Evolutionary conservation across 2,888 invertebrate genomes (phyloP), one percentile per base, ranked within the genome.

Genomic region (Thyatira batis): DNA sequence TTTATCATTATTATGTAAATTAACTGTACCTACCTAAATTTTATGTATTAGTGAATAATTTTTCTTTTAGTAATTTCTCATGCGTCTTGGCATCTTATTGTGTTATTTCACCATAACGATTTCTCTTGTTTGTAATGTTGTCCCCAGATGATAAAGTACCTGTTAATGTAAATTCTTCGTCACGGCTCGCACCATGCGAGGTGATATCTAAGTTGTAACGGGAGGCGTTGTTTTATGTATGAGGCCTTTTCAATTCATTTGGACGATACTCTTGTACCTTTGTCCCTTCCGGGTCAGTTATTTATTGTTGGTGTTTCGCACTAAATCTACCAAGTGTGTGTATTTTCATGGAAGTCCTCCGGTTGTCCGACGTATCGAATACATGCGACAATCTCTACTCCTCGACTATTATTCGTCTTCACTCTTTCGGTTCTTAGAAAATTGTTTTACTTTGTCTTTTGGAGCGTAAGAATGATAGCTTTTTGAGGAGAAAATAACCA

Each of bases 221-320:
- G 76, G 66, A 74, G 65, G 66, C 74, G 76, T 86, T 89, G 89
- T 87, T 85, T 89, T 89, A 90, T 89, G 88, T 89, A 89, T 89
- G 89, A 89, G 82, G 73, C 82, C 87, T 83, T 88, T 89, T 87
- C 89, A 88, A 89, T 89, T 89, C 89, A 89, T 90, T 89, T 88
- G 86, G 81, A 80, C 82, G 80, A 83, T 82, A 82, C 84, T 82
- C 78, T 81, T 79, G 82, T 84, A 87, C 87, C 89, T 89, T 85
- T 86, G 87, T 89, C 89, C 87, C 82, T 88, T 89, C 85, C 87
- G 89, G 88, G 84, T 87, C 87, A 87, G 83, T 89, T 89, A 89
- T 89, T 89, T 89, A 89, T 89, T 88, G 84, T 84, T 77, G 69
- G 81, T 86, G 84, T 88, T 85, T 85, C 82, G 75, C 80, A 83